Conservation (phyloP, 2,113 vertebrate species). For the Craseonycteris thonglongyai region DNA sequence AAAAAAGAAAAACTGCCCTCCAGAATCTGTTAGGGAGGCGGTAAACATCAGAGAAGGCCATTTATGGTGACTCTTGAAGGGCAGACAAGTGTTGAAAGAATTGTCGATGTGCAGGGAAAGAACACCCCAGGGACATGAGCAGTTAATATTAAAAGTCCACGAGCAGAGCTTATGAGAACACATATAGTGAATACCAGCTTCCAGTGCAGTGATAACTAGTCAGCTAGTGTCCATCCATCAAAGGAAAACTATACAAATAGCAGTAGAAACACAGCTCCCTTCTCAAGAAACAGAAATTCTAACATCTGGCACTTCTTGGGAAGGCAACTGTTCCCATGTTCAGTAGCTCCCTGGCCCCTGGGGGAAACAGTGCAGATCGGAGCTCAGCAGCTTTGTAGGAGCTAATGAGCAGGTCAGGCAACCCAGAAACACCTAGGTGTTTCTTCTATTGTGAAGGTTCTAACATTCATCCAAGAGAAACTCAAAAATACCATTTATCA, state of each 20-base stretch:
- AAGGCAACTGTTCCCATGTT: neutral
- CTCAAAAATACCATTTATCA: conserved; percentile 5
- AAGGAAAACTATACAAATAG: neutral
- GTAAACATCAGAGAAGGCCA: neutral
- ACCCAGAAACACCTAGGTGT: neutral
- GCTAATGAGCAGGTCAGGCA: neutral
- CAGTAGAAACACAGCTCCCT: neutral
- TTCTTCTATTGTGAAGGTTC: neutral
- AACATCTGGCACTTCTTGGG: conserved; percentile 3
- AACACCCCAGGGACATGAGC: neutral
- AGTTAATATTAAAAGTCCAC: neutral
- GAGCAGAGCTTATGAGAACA: neutral
- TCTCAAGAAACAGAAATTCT: conserved; percentile 18
- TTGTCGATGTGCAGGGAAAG: neutral
- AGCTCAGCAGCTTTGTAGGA: neutral
- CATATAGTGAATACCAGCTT: neutral
- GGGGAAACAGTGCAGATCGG: neutral
- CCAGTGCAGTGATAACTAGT: neutral
- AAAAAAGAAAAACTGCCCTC: neutral
- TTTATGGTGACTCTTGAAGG: neutral
- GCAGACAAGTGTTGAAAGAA: neutral
- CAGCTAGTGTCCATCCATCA: neutral
- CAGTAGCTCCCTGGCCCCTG: accelerated
- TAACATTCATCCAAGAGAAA: conserved; percentile 35
- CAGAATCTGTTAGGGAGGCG: neutral